Evolutionary conservation across 2,113 vertebrate species (phyloP).

Genomic region (Guaruba guarouba): DNA sequence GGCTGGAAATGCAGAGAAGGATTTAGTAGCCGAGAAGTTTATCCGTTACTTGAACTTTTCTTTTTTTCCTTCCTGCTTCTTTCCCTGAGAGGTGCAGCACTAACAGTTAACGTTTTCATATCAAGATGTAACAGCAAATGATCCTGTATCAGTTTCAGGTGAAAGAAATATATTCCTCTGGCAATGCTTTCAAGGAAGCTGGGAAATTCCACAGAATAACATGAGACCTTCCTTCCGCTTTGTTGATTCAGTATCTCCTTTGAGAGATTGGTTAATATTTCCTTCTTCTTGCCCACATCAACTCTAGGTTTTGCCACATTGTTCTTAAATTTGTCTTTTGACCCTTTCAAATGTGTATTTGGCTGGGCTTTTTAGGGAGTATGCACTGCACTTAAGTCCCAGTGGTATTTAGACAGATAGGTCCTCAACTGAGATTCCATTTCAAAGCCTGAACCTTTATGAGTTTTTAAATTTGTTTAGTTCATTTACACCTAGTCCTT

Average conservation of each 20-base stretch:
- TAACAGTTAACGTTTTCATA: background rate
- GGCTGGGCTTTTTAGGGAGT: background rate
- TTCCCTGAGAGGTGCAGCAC: background rate
- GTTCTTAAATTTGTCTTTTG: background rate
- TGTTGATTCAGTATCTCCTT: background rate
- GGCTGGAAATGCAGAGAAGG: constrained; percentile 5
- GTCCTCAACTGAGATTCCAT: background rate
- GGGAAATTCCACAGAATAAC: background rate
- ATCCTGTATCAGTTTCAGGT: background rate
- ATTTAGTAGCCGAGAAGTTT: background rate
- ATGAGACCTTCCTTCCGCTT: background rate
- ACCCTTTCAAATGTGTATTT: background rate
- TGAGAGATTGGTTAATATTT: background rate
- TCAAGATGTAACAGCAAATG: constrained; percentile 1
- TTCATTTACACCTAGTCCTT: background rate
- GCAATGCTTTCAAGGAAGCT: background rate
- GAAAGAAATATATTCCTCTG: background rate
- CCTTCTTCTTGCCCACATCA: background rate
- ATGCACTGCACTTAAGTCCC: background rate
- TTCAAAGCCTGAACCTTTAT: background rate
- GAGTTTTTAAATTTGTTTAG: background rate
- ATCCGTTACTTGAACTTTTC: background rate
- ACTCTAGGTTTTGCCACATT: background rate
- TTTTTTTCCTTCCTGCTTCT: background rate
- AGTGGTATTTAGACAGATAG: background rate